Evolutionary conservation across 2,113 vertebrate genomes (phyloP).

Genomic region (Strigops habroptila): DNA sequence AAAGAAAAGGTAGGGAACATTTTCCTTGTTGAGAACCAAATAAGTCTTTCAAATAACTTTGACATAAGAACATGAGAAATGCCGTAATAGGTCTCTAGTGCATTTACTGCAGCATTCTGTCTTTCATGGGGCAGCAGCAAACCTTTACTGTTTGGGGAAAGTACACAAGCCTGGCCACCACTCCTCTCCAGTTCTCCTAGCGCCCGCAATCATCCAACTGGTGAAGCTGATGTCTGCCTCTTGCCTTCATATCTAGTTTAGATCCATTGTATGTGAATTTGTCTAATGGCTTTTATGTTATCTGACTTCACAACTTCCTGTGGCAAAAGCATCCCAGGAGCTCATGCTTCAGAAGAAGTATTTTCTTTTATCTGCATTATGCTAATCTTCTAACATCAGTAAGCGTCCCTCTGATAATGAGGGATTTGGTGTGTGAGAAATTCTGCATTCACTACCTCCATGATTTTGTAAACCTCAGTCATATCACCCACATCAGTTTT

Average conservation of each 20-base stretch:
- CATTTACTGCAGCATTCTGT: neutral
- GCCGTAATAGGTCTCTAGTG: neutral
- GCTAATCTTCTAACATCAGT: neutral
- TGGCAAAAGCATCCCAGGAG: neutral
- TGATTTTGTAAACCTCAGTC: neutral
- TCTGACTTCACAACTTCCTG: neutral
- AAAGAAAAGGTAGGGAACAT: neutral
- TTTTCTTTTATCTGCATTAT: neutral
- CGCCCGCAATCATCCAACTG: neutral
- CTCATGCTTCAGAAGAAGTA: neutral
- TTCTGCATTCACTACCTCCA: neutral
- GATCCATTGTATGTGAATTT: neutral
- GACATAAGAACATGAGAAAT: neutral
- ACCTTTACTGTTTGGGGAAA: neutral
- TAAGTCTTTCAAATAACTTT: neutral
- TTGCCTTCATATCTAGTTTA: neutral
- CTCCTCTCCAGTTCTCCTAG: neutral
- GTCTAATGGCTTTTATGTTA: neutral
- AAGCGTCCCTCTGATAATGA: neutral
- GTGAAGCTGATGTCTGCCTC: too few species aligned
- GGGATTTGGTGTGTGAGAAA: neutral
- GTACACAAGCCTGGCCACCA: neutral
- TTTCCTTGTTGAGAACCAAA: neutral
- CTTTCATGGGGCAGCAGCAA: neutral
- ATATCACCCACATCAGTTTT: neutral